Evolutionary conservation across 2,888 invertebrate genomes (phyloP), one percentile per base, ranked within the genome.

Genomic region (Cephus nigrinus): DNA sequence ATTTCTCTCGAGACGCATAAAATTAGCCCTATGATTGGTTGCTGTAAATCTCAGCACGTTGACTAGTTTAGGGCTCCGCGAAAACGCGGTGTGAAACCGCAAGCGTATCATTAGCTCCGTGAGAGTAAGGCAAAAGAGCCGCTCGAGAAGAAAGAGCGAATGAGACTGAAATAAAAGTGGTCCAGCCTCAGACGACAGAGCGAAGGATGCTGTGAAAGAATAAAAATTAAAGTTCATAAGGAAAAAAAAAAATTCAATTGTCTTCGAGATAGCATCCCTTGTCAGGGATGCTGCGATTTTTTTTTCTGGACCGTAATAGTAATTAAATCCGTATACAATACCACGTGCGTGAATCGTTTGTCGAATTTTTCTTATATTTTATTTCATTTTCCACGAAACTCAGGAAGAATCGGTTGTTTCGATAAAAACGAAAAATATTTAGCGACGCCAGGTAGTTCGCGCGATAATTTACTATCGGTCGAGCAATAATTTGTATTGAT

Each of bases 21-120:
- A 81, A 81, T 82, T 80, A 82, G 78, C 72, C 74, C 80, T 79
- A 80, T 80, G 82, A 82, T 82, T 80, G 81, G 81, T 81, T 81
- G 81, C 80, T 79, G 81, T 82, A 82, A 82, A 82, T 82, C 82
- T 81, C 30, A 72, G 40, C 74, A 78, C 78, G 77, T 78, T 80
- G 82, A 80, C 79, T 81, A 80, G 80, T 81, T 80, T 81, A 82
- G 73, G 76, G 78, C 82, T 76, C 73, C 75, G 79, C 80, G 68
- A 82, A 81, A 80, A 78, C 77, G 79, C 75, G 71, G 79, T 78
- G 81, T 80, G 77, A 82, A 82, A 81, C 82, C 82, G 73, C 81
- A 82, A 75, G 77, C 79, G 78, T 81, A 81, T 82, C 81, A 82
- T 82, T 81, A 82, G 81, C 79, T 80, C 74, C 76, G 40, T 23